phyloP scores from a whole-genome alignment of 2,888 invertebrate genomes.

The Neoitamus cyanurus region DNA sequence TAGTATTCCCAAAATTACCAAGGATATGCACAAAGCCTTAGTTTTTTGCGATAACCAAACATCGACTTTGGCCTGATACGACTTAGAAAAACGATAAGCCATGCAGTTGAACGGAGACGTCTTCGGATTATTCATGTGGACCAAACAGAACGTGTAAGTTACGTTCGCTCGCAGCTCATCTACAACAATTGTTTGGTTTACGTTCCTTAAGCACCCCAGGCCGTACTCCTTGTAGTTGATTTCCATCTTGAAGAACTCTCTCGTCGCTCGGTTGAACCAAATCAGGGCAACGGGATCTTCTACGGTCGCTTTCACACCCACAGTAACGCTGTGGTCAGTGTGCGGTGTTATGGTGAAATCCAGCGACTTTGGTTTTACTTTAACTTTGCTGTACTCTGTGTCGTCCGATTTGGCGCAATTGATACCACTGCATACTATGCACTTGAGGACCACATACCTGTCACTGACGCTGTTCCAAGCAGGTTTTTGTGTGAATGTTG shows the following conservation, averaged over 20 bases:
- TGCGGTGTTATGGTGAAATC: background rate
- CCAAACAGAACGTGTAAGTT: constrained; percentile 61
- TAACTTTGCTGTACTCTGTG: constrained; percentile 28
- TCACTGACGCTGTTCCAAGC: background rate
- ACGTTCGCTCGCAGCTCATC: constrained; percentile 56
- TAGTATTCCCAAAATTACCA: constrained; percentile 61
- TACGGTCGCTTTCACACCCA: background rate
- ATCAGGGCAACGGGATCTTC: constrained; percentile 55
- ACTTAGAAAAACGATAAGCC: constrained; percentile 52
- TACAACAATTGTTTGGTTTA: constrained; percentile 55
- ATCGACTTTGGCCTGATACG: constrained; percentile 55
- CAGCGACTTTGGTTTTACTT: background rate
- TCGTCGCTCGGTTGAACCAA: constrained; percentile 60
- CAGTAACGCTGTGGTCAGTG: constrained; percentile 18
- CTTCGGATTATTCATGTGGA: constrained; percentile 52
- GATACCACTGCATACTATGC: constrained; percentile 7
- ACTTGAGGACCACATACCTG: background rate
- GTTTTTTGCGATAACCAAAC: constrained; percentile 56
- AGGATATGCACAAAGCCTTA: constrained; percentile 55
- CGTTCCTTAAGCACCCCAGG: constrained; percentile 58
- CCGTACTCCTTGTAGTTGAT: constrained; percentile 58
- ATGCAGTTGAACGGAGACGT: constrained; percentile 61
- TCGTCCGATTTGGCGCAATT: background rate
- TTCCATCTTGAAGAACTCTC: constrained; percentile 56
- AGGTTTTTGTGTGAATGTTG: background rate